Percentiles rank a stretch among this genome's conserved stretches.
Conservation (phyloP, 2,797 vertebrate genomes). For the Gymnoscopelus microlampas region DNA sequence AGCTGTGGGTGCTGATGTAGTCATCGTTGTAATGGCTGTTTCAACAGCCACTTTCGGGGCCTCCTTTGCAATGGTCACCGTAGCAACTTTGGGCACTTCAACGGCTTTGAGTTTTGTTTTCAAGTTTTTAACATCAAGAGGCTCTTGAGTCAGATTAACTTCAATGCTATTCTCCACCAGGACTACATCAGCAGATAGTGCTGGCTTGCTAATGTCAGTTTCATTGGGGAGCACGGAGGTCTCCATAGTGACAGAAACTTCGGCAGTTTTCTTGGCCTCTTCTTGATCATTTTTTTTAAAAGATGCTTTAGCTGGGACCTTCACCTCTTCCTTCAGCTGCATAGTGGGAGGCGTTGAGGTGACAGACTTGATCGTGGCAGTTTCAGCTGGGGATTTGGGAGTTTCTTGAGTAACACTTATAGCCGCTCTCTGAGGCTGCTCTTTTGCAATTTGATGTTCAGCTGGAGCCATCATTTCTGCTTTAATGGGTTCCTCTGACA, state of each 20-base stretch:
- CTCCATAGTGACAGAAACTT: conserved; percentile 35
- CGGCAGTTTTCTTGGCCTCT: conserved; percentile 37
- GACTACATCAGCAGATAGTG: conserved; percentile 8
- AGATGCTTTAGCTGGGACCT: conserved; percentile 21
- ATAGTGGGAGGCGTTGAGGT: conserved; percentile 20
- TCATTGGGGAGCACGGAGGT: conserved; percentile 27
- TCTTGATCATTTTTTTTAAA: conserved; percentile 29
- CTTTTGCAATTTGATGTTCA: conserved; percentile 20
- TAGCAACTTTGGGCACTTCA: conserved; percentile 29
- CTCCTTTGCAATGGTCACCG: conserved; percentile 5
- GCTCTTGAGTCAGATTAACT: conserved; percentile 38
- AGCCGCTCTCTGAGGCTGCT: conserved; percentile 21
- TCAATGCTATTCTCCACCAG: conserved; percentile 22
- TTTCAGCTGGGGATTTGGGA: conserved; percentile 11
- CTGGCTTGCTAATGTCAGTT: conserved; percentile 26
- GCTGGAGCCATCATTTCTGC: conserved; percentile 7
- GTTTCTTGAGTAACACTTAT: conserved; percentile 27
- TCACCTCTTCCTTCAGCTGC: conserved; percentile 31
- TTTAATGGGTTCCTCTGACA: conserved; percentile 27
- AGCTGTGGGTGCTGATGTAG: conserved; percentile 9
- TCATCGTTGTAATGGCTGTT: conserved; percentile 22
- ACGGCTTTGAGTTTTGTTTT: conserved; percentile 30
- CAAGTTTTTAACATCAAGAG: conserved; percentile 13
- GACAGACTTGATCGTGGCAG: conserved; percentile 11
- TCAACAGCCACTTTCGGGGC: conserved; percentile 42